Base-by-base conservation (phyloP, 2,888 invertebrate genomes). In the Hyles lineata region DNA sequence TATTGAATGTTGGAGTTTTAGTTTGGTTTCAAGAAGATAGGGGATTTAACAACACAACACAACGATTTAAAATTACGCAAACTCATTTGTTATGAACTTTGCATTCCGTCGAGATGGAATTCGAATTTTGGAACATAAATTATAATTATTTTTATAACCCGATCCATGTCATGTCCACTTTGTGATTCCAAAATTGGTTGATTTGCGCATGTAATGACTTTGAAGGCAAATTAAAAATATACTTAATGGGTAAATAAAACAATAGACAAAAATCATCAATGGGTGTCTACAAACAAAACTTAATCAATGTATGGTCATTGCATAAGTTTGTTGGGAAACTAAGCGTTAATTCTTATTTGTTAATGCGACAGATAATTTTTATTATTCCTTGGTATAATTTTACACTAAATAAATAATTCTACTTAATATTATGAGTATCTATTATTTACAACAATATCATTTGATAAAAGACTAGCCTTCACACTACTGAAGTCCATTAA, bases 361-460 rank as follows among this genome's bases (percentile, higher is more conserved):
- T 83, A 80, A 77, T 85, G 89, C 81, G 85, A 87, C 79, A 85
- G 87, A 85, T 90, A 86, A 88, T 87, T 87, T 89, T 87, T 78
- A 86, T 87, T 86, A 86, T 85, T 85, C 73, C 29, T 86, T 85
- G 79, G 80, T 86, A 86, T 70, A 70, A 72, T 73, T 70, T 70
- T 73, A 73, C 84, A 87, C 90, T 93, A 90, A 85, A 89, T 90
- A 90, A 91, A 92, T 92, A 91, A 85, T 90, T 90, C 92, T 93
- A 93, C 90, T 91, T 93, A 92, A 74, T 86, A 86, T 89, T 89
- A 90, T 89, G 90, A 91, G 90, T 92, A 92, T 89, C 92, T 93
- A 92, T 88, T 94, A 94, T 94, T 90, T 94, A 94, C 93, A 94
- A 83, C 82, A 87, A 85, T 88, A 82, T 85, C 60, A 50, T 73